Conservation (phyloP, 2,113 vertebrate genomes). For the Amphiprion percula region DNA sequence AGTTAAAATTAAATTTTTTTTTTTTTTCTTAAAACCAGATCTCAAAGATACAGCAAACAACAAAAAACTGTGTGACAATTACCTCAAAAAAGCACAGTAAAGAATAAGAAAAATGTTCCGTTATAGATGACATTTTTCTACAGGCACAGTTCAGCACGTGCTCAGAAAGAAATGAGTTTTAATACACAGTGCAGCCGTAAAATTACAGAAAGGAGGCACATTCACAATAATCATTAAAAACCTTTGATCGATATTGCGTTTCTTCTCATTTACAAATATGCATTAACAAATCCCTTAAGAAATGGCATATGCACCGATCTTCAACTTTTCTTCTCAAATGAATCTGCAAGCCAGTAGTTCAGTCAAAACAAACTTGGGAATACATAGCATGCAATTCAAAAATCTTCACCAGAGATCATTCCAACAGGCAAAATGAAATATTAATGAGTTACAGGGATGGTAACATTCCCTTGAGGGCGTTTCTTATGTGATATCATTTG, state of each 20-base stretch:
- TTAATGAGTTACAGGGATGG: slow-evolving; percentile 31
- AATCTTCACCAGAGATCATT: slow-evolving; percentile 9
- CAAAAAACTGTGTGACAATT: background rate
- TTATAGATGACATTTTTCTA: background rate
- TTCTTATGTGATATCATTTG: slow-evolving; percentile 9
- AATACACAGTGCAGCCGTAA: background rate
- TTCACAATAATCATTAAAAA: background rate
- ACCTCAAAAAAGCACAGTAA: background rate
- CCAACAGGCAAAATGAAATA: slow-evolving; percentile 38
- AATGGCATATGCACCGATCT: background rate
- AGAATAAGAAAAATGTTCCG: background rate
- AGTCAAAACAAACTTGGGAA: background rate
- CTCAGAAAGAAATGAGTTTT: background rate
- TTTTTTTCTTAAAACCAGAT: background rate
- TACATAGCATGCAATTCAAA: background rate
- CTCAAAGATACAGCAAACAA: background rate
- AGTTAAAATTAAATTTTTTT: background rate
- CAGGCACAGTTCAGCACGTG: background rate
- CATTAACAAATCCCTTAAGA: background rate
- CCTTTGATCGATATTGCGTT: background rate
- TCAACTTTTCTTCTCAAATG: background rate
- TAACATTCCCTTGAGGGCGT: slow-evolving; percentile 7
- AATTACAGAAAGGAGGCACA: background rate
- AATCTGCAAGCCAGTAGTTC: background rate
- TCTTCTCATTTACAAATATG: background rate